Base-by-base conservation (phyloP, 2,888 invertebrate genomes). In the Eumacrocentrus americanus region DNA sequence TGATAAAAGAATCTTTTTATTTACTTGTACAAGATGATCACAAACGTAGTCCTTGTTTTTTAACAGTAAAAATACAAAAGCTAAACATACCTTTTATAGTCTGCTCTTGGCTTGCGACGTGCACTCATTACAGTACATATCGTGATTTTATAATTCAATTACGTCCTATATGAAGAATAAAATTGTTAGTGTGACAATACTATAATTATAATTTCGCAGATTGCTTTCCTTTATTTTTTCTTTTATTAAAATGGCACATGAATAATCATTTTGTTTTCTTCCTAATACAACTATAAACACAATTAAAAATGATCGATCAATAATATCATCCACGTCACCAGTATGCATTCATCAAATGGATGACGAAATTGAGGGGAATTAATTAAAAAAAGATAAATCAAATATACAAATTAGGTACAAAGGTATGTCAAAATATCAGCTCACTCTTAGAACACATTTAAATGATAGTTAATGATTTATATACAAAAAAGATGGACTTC, bases 231-330 rank as follows among this genome's bases (percentile, higher is more conserved):
- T 9, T 56, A 37, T 37, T 46, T 40, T 22, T 37, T 67, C 64
- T 46, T 57, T 59, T 61, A 67, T 63, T 63, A 72, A 70, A 78
- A 80, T 79, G 79, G 79, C 79, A 80, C 79, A 77, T 77, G 71
- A 76, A 70, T 72, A 75, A 73, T 71, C 72, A 67, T 70, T 72
- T 70, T 58, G 66, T 65, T 61, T 57, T 52, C 12, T 3, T 56
- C 37, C 47, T 37, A 25, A 16, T 14, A 16, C 12, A 16, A 55
- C 14, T 5, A 46, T 35, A 9, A 54, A 20, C 2, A 18, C 20
- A 42, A 1, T 42, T 42, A 6, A 1, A 18, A 11, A 20, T 42
- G 16, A 16, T n/a, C n/a, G n/a, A n/a, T n/a, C n/a, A n/a, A n/a
- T n/a, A n/a, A n/a, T n/a, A 42, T 42, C 7, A 42, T 16, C 18